phyloP scores from a whole-genome alignment of 2,797 vertebrate genomes.

The Syndactyla subalaris region DNA sequence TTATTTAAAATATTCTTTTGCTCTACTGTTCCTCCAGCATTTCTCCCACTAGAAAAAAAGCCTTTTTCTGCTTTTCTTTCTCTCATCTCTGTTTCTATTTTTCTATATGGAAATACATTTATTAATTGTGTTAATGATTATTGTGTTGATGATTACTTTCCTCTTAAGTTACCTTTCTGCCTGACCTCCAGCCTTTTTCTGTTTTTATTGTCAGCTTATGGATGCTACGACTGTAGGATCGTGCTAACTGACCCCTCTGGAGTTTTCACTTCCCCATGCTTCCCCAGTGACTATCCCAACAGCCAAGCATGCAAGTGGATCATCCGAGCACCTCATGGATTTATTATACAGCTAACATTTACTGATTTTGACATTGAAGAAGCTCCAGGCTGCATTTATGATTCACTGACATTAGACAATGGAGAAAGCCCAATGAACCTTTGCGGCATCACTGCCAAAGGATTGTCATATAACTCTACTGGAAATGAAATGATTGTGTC shows the following conservation, averaged over 20 bases:
- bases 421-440: constrained; percentile 83
- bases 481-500: constrained; percentile 89
- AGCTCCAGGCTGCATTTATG: constrained; percentile 92
- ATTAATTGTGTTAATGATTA: neutral
- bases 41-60: neutral
- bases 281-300: constrained; percentile 89
- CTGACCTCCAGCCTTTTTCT: constrained; percentile 34
- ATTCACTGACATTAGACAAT: constrained; percentile 85
- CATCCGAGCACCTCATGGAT: constrained; percentile 89
- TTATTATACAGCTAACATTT: constrained; percentile 92
- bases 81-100: neutral
- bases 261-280: constrained; percentile 90
- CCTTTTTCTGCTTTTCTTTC: neutral
- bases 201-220: constrained; percentile 78
- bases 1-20: neutral
- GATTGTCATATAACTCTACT: constrained; percentile 92
- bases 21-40: neutral
- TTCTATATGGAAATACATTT: neutral
- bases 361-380: constrained; percentile 96
- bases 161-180: neutral
- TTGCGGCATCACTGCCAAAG: constrained; percentile 92
- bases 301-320: constrained; percentile 87
- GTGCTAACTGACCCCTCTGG: constrained; percentile 83
- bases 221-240: constrained; percentile 85
- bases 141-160: neutral